Conservation (phyloP, 2,797 vertebrate genomes). For the Notamacropus eugenii region DNA sequence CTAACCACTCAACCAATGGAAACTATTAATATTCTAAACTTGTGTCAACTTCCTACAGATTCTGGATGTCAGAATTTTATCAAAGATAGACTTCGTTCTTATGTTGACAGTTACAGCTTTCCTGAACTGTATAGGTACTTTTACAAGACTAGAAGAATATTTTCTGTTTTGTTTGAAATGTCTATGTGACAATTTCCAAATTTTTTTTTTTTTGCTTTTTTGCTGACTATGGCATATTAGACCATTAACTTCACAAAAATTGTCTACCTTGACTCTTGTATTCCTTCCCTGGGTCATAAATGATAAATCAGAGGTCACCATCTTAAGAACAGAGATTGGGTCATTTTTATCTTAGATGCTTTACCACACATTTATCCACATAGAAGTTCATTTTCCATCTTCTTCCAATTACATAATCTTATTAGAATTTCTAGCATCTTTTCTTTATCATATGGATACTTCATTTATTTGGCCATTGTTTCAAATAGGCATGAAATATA, state of each 20-base stretch:
- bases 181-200: background rate
- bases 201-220: background rate
- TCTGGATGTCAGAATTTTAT: background rate
- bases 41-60: background rate
- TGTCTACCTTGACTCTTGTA: background rate
- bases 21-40: background rate
- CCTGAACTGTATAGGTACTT: background rate
- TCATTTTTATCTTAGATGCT: slow-evolving; percentile 22
- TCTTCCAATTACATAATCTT: slow-evolving; percentile 21
- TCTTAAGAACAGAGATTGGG: background rate
- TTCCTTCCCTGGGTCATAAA: background rate
- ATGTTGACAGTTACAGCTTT: background rate
- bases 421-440: background rate
- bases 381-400: slow-evolving; percentile 1
- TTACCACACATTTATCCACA: slow-evolving; percentile 10
- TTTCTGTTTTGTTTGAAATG: slow-evolving; percentile 23
- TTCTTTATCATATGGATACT: background rate
- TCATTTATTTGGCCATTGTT: background rate
- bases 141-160: background rate
- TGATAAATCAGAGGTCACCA: slow-evolving; percentile 37
- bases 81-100: background rate
- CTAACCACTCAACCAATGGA: background rate
- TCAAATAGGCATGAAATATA: background rate
- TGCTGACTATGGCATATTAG: background rate
- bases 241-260: background rate